Evolutionary conservation across 2,797 vertebrate genomes (phyloP).

Genomic region (Neosalanx taihuensis): DNA sequence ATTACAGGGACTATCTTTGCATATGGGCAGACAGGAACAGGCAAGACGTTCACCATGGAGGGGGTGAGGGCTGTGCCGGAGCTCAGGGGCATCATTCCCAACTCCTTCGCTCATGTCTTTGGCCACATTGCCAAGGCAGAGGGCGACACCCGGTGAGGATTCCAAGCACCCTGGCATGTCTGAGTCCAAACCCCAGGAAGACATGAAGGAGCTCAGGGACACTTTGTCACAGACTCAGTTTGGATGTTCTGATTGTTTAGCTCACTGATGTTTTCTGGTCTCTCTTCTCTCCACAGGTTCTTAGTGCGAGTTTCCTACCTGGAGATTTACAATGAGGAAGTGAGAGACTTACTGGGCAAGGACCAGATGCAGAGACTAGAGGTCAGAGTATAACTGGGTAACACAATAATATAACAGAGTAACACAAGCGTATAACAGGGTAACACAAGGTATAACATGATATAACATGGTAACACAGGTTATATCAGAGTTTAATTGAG

Average conservation of each 20-base stretch:
- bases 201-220: too few relatives aligned
- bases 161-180: too few relatives aligned
- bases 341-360: constrained; percentile 92
- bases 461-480: too few relatives aligned
- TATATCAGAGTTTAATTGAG: too few relatives aligned
- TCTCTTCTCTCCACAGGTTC: constrained; percentile 75
- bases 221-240: constrained; percentile 10
- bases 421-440: too few relatives aligned
- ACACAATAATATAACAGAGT: too few relatives aligned
- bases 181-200: too few relatives aligned
- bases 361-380: constrained; percentile 95
- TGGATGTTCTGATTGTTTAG: neutral
- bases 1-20: constrained; percentile 95
- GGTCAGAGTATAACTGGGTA: constrained; percentile 69
- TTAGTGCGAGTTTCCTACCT: constrained; percentile 96
- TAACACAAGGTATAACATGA: too few relatives aligned
- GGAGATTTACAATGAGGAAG: constrained; percentile 99
- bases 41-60: constrained; percentile 99
- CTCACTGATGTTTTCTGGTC: constrained; percentile 1
- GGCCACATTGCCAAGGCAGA: constrained; percentile 99
- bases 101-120: constrained; percentile 98
- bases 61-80: constrained; percentile 94
- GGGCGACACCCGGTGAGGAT: constrained; percentile 88
- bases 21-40: constrained; percentile 97
- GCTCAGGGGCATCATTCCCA: constrained; percentile 97